Percentiles rank a stretch among this genome's conserved stretches.
These are phyloP conservation scores for Dendrophyllia cribrosa DNA, from an alignment of 64 coral and sea anemone genomes.

Conservation along the genomic window DNA sequence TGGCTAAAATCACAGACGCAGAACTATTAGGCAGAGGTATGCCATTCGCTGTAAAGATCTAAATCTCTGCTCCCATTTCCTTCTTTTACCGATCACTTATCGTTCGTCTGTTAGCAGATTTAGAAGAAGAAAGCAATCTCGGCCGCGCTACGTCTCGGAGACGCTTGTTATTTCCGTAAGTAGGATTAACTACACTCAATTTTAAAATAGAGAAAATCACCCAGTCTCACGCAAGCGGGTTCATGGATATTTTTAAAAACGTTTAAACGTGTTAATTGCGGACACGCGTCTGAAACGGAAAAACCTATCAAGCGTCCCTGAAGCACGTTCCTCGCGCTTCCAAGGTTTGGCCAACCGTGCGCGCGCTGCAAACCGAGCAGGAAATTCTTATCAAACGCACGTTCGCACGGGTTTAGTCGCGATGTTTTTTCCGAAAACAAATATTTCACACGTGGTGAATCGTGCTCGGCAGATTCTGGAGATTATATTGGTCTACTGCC, in stretches of 20 bases:
- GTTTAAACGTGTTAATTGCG: slow-evolving; percentile 56
- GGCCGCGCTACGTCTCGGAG: background rate
- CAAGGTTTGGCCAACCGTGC: background rate
- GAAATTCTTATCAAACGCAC: background rate
- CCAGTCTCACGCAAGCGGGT: slow-evolving; percentile 18
- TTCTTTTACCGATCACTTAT: background rate
- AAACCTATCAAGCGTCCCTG: slow-evolving; percentile 5
- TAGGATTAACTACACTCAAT: slow-evolving; percentile 16
- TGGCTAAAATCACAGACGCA: background rate
- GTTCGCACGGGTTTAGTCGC: background rate
- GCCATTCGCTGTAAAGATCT: background rate
- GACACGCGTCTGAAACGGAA: slow-evolving; percentile 43
- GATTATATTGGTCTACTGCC: slow-evolving; percentile 4
- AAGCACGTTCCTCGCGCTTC: background rate
- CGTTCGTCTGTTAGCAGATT: background rate
- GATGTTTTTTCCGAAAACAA: background rate
- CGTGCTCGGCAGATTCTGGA: background rate
- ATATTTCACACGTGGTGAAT: background rate
- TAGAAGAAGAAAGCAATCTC: background rate
- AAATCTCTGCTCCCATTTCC: background rate
- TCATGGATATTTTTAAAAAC: slow-evolving; percentile 24
- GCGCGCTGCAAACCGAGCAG: background rate
- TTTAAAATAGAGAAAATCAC: background rate
- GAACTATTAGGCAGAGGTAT: background rate
- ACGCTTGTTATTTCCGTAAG: background rate